These are phyloP conservation scores for Nixonia krombeini DNA, from an alignment of 1,140 invertebrate genomes.

Conservation along the genomic window DNA sequence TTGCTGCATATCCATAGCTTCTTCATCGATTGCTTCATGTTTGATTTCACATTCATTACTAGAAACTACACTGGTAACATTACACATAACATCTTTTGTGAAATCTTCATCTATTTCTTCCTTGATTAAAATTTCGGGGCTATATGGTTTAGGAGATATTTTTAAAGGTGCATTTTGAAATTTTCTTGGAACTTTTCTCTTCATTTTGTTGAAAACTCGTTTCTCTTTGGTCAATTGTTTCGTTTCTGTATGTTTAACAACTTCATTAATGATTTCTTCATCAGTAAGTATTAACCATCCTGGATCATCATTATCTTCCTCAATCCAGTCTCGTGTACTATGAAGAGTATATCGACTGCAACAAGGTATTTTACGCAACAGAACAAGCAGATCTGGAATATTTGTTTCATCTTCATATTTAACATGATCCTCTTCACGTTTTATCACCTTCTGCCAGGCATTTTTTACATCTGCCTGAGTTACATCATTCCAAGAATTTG, in stretches of 20 bases:
- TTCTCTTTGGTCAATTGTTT: slow-evolving; percentile 21
- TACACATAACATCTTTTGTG: too few species aligned
- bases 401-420: background rate
- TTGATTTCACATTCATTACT: slow-evolving; percentile 18
- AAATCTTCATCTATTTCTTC: slow-evolving; percentile 28
- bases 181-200: background rate
- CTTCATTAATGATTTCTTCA: slow-evolving; percentile 27
- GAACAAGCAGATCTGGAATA: background rate
- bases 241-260: slow-evolving; percentile 5
- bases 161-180: background rate
- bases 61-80: background rate
- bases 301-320: slow-evolving; percentile 26
- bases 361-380: slow-evolving; percentile 25
- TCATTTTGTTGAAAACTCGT: background rate
- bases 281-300: slow-evolving; percentile 26
- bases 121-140: slow-evolving; percentile 15
- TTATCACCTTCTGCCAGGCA: slow-evolving; percentile 28
- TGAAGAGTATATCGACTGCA: slow-evolving; percentile 29
- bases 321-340: slow-evolving; percentile 22
- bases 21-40: slow-evolving; percentile 12
- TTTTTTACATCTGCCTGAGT: slow-evolving; percentile 6
- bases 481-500: slow-evolving; percentile 14
- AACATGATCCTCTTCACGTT: slow-evolving; percentile 4
- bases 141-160: slow-evolving; percentile 2
- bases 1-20: slow-evolving; percentile 6